Percentiles rank a stretch among this genome's conserved stretches.
phyloP scores from a whole-genome alignment of 2,797 vertebrate genomes.

The Molossus molossus region DNA sequence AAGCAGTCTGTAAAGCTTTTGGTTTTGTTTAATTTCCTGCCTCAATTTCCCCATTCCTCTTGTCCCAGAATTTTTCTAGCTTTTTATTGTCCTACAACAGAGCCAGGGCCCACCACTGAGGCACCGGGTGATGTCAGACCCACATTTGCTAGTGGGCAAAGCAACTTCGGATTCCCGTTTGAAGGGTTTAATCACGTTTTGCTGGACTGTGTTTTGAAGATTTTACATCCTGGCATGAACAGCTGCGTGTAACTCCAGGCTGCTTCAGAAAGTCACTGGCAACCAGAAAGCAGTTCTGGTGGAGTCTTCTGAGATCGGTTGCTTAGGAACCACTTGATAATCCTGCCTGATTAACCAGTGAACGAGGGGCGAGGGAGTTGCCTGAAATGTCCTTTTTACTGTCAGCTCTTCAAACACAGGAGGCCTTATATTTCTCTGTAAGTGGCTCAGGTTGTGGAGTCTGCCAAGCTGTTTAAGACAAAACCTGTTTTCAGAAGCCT shows the following conservation, averaged over 20 bases:
- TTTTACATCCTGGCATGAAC: constrained; percentile 39
- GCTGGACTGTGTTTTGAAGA: neutral
- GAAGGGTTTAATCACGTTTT: neutral
- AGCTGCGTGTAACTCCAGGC: neutral
- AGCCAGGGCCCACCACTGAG: neutral
- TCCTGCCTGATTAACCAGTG: constrained; percentile 3
- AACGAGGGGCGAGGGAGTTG: neutral
- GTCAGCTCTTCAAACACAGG: neutral
- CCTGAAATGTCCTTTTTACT: neutral
- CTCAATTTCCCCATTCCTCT: too few relatives aligned
- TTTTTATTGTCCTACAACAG: neutral
- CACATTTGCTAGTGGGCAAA: neutral
- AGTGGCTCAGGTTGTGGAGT: neutral
- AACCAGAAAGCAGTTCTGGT: constrained; percentile 11
- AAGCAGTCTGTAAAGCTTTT: too few relatives aligned
- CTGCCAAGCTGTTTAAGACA: neutral
- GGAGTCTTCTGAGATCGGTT: neutral
- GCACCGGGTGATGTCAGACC: accelerated
- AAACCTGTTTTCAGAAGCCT: constrained; percentile 11
- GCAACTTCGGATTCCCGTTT: neutral
- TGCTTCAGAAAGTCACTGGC: constrained; percentile 48
- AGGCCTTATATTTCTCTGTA: neutral
- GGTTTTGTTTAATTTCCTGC: too few relatives aligned
- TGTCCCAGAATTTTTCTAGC: too few relatives aligned
- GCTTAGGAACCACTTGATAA: constrained; percentile 59